Evolutionary conservation across 1,140 invertebrate genomes (phyloP).

Genomic region (Parapsyche elsis): DNA sequence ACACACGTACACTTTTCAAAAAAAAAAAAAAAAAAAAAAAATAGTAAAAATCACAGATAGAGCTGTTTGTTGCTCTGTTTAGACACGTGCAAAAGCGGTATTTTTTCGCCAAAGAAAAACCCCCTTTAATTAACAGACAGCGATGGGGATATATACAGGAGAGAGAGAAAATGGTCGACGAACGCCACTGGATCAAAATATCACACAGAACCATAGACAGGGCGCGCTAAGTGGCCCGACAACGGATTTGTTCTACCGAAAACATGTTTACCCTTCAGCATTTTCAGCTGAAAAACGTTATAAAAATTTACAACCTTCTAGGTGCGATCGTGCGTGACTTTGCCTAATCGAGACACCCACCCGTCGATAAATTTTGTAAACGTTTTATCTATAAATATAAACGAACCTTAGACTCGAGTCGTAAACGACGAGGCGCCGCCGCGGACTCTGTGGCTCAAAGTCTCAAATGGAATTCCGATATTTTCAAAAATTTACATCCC

Average conservation of each 20-base stretch:
- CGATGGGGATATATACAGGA: neutral
- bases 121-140: constrained; percentile 17
- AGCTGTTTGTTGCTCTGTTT: neutral
- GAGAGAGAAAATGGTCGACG: neutral
- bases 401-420: too few species aligned
- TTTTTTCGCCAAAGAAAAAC: neutral
- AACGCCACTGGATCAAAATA: constrained; percentile 13
- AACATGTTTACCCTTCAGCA: constrained; percentile 3
- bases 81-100: constrained; percentile 2
- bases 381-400: too few species aligned
- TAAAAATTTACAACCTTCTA: constrained; percentile 12
- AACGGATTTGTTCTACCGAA: neutral
- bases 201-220: neutral
- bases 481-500: too few species aligned
- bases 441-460: too few species aligned
- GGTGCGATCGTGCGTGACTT: neutral
- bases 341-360: neutral
- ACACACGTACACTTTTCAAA: too few species aligned
- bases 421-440: too few species aligned
- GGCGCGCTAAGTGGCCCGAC: constrained; percentile 5
- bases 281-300: too few species aligned
- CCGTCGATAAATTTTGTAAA: too few species aligned
- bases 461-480: too few species aligned
- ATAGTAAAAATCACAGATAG: too few species aligned
- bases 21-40: too few species aligned